A percentile compares a stretch with the other conserved stretches of the same genome.
Evolutionary conservation across 2,113 vertebrate species (phyloP).

Genomic region (Gymnobelideus leadbeateri): DNA sequence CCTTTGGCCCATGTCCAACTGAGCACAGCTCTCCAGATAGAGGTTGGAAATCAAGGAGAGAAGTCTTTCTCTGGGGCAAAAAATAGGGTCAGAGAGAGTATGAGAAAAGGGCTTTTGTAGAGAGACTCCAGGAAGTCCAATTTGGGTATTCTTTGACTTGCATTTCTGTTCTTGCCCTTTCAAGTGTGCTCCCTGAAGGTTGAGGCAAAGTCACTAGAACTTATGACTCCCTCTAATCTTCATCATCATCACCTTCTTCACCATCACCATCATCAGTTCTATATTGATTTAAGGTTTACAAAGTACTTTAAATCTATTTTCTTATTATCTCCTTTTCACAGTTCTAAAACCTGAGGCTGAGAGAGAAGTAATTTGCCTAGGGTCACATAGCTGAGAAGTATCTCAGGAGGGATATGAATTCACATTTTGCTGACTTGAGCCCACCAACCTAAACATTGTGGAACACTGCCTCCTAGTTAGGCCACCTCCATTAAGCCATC

Average conservation of each 20-base stretch:
- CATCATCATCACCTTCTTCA: too few relatives aligned
- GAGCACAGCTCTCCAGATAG: not conserved
- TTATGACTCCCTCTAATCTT: not conserved
- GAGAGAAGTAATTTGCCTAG: not conserved
- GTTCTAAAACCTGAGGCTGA: not conserved
- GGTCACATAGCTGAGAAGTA: too few relatives aligned
- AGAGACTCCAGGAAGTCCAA: not conserved
- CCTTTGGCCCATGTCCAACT: not conserved
- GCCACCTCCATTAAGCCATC: too few relatives aligned
- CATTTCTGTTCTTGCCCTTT: not conserved
- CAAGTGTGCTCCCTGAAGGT: not conserved
- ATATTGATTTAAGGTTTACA: not conserved
- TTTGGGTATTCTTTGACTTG: not conserved
- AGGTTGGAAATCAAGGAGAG: not conserved
- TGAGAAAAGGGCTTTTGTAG: not conserved
- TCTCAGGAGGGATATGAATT: too few relatives aligned
- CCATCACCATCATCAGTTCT: not conserved
- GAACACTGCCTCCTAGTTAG: too few relatives aligned
- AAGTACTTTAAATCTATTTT: not conserved
- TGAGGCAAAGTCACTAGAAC: not conserved
- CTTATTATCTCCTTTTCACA: not conserved
- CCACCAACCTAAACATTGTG: too few relatives aligned
- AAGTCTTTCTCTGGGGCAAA: accelerated
- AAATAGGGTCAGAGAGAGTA: not conserved
- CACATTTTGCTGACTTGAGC: too few relatives aligned